Conservation (phyloP, 2,113 vertebrate genomes). For the Centropus unirufus region DNA sequence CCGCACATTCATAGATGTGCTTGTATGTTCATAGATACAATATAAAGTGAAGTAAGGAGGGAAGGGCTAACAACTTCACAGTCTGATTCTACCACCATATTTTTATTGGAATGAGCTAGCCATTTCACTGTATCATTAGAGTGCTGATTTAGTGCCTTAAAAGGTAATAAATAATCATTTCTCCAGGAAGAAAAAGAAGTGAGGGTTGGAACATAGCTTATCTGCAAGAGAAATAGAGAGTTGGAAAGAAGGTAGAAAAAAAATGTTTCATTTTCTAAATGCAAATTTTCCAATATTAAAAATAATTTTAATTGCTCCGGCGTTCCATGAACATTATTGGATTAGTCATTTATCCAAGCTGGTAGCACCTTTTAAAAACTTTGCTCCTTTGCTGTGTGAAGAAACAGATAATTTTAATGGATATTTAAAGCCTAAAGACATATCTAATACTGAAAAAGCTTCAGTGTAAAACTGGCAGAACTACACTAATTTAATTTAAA, state of each 20-base stretch:
- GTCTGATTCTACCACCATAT: neutral
- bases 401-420: conserved; percentile 20
- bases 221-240: neutral
- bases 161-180: neutral
- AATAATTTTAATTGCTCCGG: conserved; percentile 25
- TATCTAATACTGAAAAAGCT: neutral
- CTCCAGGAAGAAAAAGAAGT: neutral
- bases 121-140: neutral
- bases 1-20: neutral
- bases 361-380: conserved; percentile 1
- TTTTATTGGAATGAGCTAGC: conserved; percentile 9
- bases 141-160: conserved; percentile 6
- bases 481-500: neutral
- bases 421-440: neutral
- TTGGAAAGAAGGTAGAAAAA: neutral
- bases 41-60: neutral
- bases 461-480: neutral
- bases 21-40: neutral
- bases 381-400: neutral
- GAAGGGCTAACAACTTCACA: neutral
- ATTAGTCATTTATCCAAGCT: conserved; percentile 23
- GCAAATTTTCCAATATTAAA: conserved; percentile 16
- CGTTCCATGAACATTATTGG: neutral
- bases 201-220: neutral
- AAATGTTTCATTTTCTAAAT: neutral